A percentile compares a stretch with the other conserved stretches of the same genome.
phyloP scores from a whole-genome alignment of 2,797 vertebrate species.

The Gymnothorax reevesii region DNA sequence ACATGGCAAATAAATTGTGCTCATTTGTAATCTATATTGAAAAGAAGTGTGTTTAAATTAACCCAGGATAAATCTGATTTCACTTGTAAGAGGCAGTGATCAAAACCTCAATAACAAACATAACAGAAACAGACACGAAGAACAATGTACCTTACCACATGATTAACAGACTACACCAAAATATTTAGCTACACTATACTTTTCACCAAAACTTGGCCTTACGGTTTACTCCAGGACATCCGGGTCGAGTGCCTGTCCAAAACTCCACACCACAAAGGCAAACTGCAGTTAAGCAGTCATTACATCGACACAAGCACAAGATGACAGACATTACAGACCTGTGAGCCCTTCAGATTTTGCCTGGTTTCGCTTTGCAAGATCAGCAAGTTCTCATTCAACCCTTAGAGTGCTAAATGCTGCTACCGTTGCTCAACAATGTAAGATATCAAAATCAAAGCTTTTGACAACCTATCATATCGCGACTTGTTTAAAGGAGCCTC shows the following conservation, averaged over 20 bases:
- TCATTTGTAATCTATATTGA: neutral
- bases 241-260: neutral
- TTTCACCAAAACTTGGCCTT: neutral
- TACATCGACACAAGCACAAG: neutral
- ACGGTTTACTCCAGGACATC: neutral
- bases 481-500: no score
- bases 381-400: no score
- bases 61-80: neutral
- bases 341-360: neutral
- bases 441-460: no score
- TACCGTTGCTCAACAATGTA: no score
- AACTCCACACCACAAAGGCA: neutral
- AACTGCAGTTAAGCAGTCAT: neutral
- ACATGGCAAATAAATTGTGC: neutral
- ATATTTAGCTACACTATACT: neutral
- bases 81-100: neutral
- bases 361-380: neutral
- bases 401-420: no score
- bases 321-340: neutral
- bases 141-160: neutral
- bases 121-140: neutral
- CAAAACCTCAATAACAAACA: neutral
- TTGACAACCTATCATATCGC: no score
- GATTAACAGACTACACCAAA: neutral
- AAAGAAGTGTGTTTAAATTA: neutral